Base-by-base conservation (phyloP, 2,888 invertebrate species). In the Halictus ligatus region DNA sequence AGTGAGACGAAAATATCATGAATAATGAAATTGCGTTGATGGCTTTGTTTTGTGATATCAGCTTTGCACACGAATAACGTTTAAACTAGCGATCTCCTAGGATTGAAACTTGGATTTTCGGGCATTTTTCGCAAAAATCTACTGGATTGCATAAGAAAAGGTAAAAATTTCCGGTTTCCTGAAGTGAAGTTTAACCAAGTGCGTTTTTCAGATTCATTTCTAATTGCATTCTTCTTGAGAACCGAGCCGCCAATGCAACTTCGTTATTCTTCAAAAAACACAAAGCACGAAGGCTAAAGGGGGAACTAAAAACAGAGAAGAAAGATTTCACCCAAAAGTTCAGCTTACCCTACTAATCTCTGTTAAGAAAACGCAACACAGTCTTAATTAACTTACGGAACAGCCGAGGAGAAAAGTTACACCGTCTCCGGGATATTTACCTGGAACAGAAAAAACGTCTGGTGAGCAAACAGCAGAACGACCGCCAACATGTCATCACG, bases 391-490 rank as follows among this genome's bases (percentile, higher is more conserved):
- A 85, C 85, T 85, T 48, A 85, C 85, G 40, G 13, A 71, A 80
- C 76, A 48, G 35, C 40, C 60, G 35, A 71, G 75, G 67, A 60
- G 35, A 71, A 72, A 58, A 71, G 35, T 69, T 29, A 69, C 18
- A 18, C 3, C n/a, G 67, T 71, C n/a, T 13, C 54, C 12, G 40
- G 75, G 78, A 81, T 79, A 88, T 89, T 93, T 93, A 94, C 93
- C 93, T 93, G 93, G 21, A 93, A 93, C 92, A 94, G 77, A 93
- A 77, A 91, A 90, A 83, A 48, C 48, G 35, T 25, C n/a, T 60
- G 25, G 58, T 84, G 60, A 84, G 54, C 54, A 69, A 77, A 54
- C 60, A 21, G 58, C 2, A 46, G 25, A 21, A 50, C 13, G 50
- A 13, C 29, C 60, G 25, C 7, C 6, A 6, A 25, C 3, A 8